phyloP scores from a whole-genome alignment of 1,140 invertebrate genomes.

The Saccostrea echinata region DNA sequence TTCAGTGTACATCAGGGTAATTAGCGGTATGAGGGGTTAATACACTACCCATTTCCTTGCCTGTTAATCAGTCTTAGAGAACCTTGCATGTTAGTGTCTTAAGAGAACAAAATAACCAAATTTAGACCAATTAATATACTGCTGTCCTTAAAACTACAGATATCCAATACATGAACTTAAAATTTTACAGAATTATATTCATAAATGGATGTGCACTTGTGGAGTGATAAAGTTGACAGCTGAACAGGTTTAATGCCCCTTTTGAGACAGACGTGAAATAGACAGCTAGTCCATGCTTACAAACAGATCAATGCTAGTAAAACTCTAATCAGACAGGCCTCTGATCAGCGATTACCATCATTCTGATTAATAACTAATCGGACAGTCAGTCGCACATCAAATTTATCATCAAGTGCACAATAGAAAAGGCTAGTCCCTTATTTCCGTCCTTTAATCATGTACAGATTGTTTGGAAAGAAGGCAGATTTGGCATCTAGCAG shows the following conservation, averaged over 20 bases:
- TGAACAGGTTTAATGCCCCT: constrained; percentile 13
- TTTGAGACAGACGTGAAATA: constrained; percentile 5
- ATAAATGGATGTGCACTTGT: no score
- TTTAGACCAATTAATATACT: no score
- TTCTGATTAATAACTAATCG: constrained; percentile 35
- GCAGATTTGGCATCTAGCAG: background rate
- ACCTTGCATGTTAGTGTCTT: no score
- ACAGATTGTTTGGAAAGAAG: background rate
- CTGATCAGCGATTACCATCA: constrained; percentile 24
- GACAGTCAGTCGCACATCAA: constrained; percentile 29
- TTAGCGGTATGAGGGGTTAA: background rate
- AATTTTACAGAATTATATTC: background rate
- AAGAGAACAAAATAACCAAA: no score
- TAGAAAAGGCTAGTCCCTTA: constrained; percentile 31
- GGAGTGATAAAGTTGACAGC: background rate
- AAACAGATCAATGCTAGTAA: constrained; percentile 39
- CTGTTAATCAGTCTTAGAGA: background rate
- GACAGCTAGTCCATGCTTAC: constrained; percentile 26
- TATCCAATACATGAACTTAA: no score
- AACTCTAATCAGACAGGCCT: constrained; percentile 6
- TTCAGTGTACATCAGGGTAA: no score
- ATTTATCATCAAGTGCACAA: constrained; percentile 22
- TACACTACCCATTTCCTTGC: background rate
- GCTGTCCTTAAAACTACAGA: no score
- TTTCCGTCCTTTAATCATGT: constrained; percentile 1